A percentile compares a stretch with the other conserved stretches of the same genome.
These are phyloP conservation scores for Platycheirus albimanus DNA, from an alignment of 2,888 invertebrate genomes.

Conservation along the genomic window DNA sequence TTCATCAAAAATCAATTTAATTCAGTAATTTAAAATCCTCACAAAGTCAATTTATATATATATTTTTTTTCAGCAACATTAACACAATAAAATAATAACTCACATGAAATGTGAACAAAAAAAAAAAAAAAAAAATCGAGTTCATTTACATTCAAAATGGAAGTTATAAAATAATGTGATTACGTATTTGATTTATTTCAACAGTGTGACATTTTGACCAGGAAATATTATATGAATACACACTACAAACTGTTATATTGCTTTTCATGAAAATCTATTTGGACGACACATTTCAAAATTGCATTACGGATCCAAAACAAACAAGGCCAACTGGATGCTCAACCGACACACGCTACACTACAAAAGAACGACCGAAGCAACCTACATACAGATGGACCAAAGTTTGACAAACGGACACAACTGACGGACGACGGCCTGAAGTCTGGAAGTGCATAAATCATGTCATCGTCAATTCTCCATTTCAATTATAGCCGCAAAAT, in stretches of 20 bases:
- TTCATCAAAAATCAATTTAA: neutral
- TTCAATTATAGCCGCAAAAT: constrained; percentile 66
- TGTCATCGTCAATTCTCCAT: constrained; percentile 68
- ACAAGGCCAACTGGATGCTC: neutral
- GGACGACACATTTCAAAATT: constrained; percentile 9
- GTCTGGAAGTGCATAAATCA: constrained; percentile 53
- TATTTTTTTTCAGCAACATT: neutral
- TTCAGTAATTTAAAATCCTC: neutral
- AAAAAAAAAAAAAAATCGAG: constrained; percentile 4
- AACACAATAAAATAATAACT: constrained; percentile 11
- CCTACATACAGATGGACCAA: neutral
- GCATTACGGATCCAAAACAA: constrained; percentile 9
- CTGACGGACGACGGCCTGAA: neutral
- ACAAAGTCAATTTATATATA: neutral
- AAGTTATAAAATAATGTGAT: constrained; percentile 51
- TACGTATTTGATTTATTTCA: constrained; percentile 61
- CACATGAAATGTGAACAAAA: neutral
- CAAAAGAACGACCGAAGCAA: too few species aligned
- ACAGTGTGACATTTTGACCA: constrained; percentile 38
- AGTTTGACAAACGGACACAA: neutral
- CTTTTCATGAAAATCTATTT: neutral
- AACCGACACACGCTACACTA: too few species aligned
- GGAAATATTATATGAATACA: constrained; percentile 2
- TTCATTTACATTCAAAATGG: constrained; percentile 54
- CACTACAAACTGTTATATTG: neutral